Evolutionary conservation across 2,888 invertebrate genomes (phyloP), one percentile per base, ranked within the genome.

Genomic region (Ctena decussata): DNA sequence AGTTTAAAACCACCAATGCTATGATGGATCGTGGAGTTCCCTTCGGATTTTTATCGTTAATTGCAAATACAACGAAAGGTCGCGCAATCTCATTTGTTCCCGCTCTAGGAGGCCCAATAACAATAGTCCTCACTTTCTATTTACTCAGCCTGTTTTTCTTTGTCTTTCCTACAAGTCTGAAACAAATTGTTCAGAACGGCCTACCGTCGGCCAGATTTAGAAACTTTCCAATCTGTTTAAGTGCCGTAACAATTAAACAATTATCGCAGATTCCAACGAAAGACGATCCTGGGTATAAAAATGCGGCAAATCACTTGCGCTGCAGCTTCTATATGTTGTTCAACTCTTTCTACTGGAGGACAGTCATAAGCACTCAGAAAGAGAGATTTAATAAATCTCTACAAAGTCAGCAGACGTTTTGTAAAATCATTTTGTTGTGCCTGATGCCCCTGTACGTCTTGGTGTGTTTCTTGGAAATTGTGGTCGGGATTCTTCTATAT

Each of bases 371-470:
- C 8, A 18, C 3, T 71, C 71, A 71, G n/a, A n/a, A 6, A 37
- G 12, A 12, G 21, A 37, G 71, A 37, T 71, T 8, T 24, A 6
- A 41, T 2, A 8, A 30, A 30, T 49, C 8, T 8, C 30, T 30
- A 27, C 30, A 30, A 18, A 30, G 27, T 11, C 8, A 41, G 37
- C 39, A 35, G 11, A 12, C 12, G 18, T 71, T 39, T 37, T 8
- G 24, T 8, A 8, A 53, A 53, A 53, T 18, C 24, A 18, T 53
- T n/a, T 11, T 5, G 5, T n/a, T n/a, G n/a, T 53, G 6, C 18
- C 12, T 69, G 15, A 8, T 79, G 21, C 84, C 80, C 21, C 24
- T 84, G 12, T 80, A 80, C 72, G 6, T 72, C 12, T 2, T 72
- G 15, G 0, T 80, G 5, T 84, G 80, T 32, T 5, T 49, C 3